Evolutionary conservation across 53 echinoderm and acorn worm species (phyloP).

Genomic region (Zoroaster sp.): DNA sequence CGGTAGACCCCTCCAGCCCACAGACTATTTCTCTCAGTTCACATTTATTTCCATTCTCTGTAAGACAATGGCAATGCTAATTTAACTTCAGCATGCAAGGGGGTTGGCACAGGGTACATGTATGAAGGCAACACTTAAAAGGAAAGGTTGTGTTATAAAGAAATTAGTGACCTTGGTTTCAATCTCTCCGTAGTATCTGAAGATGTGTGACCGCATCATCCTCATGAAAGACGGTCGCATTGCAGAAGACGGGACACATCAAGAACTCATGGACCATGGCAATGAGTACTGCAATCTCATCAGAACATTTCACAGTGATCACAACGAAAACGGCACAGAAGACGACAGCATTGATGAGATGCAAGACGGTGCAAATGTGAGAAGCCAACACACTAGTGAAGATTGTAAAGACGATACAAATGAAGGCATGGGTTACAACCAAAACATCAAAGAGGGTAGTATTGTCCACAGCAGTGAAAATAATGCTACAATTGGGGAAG

Average conservation of each 20-base stretch:
- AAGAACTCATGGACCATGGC: slow-evolving; percentile 63
- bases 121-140: no score
- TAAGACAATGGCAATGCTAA: no score
- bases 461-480: neutral
- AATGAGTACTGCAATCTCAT: slow-evolving; percentile 69
- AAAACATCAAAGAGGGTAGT: no score
- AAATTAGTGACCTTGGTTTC: neutral
- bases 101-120: no score
- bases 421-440: neutral
- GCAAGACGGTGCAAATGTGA: neutral
- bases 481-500: neutral
- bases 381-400: neutral
- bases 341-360: neutral
- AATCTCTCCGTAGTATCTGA: slow-evolving; percentile 1
- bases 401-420: neutral
- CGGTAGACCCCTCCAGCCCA: no score
- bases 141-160: no score
- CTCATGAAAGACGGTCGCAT: slow-evolving; percentile 78
- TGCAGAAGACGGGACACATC: slow-evolving; percentile 65
- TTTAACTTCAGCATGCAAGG: no score
- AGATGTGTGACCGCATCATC: slow-evolving; percentile 71
- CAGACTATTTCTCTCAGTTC: no score
- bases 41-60: no score
- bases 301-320: slow-evolving; percentile 66
- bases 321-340: slow-evolving; percentile 9